Percentiles rank a stretch among this genome's conserved stretches.
These are phyloP conservation scores for Hycleus phaleratus DNA, from an alignment of 1,140 invertebrate genomes.

Conservation along the genomic window DNA sequence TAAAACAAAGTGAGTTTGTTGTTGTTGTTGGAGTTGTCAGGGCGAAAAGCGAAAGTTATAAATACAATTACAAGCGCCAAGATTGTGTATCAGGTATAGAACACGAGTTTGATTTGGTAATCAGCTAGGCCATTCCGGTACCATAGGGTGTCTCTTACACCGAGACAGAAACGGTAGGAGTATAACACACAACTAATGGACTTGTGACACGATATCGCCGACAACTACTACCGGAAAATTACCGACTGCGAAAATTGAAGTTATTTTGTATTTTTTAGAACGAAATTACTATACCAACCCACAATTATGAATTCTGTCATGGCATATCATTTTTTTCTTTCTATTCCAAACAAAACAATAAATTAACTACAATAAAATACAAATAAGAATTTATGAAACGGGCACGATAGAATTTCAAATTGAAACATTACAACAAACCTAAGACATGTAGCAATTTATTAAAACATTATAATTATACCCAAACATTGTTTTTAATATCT, in stretches of 20 bases:
- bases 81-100: conserved; percentile 15
- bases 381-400: too few species aligned
- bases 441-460: too few species aligned
- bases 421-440: too few species aligned
- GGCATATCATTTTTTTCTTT: too few species aligned
- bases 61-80: conserved; percentile 9
- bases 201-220: conserved; percentile 18
- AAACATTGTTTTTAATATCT: too few species aligned
- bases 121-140: conserved; percentile 28
- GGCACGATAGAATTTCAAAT: too few species aligned
- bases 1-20: too few species aligned
- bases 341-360: too few species aligned
- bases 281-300: conserved; percentile 14
- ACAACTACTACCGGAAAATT: conserved; percentile 24
- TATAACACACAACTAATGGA: conserved; percentile 17
- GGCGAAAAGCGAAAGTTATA: conserved; percentile 6
- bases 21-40: too few species aligned
- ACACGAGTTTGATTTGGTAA: conserved; percentile 29
- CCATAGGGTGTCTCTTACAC: conserved; percentile 29
- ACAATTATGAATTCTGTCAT: conserved; percentile 4
- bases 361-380: too few species aligned
- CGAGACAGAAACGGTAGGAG: conserved; percentile 17
- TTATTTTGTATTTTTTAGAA: conserved; percentile 24
- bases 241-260: conserved; percentile 28
- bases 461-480: too few species aligned